Evolutionary conservation across 30 jellyfish, hydroid and myxozoan species (phyloP), one percentile per base, ranked within the genome.

Genomic region (Morbakka virulenta): DNA sequence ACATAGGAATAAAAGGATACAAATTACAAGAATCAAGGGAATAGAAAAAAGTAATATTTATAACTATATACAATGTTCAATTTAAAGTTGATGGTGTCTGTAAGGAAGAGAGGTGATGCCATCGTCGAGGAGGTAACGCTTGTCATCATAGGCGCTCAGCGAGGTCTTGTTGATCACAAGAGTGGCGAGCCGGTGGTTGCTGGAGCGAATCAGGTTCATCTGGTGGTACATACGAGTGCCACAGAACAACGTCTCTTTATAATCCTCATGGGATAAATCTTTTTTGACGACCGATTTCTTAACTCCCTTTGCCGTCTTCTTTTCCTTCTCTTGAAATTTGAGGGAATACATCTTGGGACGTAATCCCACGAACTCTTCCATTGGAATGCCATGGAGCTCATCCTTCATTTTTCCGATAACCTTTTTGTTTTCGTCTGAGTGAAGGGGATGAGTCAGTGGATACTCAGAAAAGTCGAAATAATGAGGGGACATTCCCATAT

Each of bases 321-420:
- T n/a, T n/a, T n/a, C n/a, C n/a, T n/a, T n/a, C n/a, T n/a, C n/a
- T n/a, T n/a, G n/a, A n/a, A n/a, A n/a, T n/a, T n/a, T n/a, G n/a
- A n/a, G n/a, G n/a, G n/a, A n/a, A n/a, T n/a, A n/a, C n/a, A 80
- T 26, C 57, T 75, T 25, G 72, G 72, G 61, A 36, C 93, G 35
- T 67, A n/a, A n/a, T n/a, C n/a, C n/a, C n/a, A n/a, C n/a, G n/a
- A n/a, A n/a, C n/a, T n/a, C n/a, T n/a, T n/a, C 11, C 52, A 81
- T 81, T 24, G 73, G 62, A 25, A 3, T 35, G 36, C 86, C 86
- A 23, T 33, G 31, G 14, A 74, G 77, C 47, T 81, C 93, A 31
- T 81, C 93, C 49, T 81, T 81, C n/a, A 81, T 20, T 61, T 51
- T 81, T 1, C 93, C 87, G 17, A 69, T 70, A 31, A 70, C 81